Evolutionary conservation across 2,797 vertebrate species (phyloP), one percentile per base, ranked within the genome.

Genomic region (Falco peregrinus): DNA sequence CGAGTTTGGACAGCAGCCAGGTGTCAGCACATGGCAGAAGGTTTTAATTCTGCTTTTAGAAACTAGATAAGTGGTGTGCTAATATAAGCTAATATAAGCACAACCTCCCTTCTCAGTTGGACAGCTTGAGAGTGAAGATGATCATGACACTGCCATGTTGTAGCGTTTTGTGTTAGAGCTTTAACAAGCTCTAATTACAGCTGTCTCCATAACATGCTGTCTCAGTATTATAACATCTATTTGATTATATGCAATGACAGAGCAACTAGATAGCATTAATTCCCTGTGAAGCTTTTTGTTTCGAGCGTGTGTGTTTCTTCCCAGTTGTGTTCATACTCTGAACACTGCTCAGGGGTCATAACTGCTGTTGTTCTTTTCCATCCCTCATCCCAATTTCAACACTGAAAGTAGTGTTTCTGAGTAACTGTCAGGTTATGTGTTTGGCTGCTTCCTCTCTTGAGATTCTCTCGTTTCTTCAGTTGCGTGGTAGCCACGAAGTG

Each of bases 21-120:
- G 87, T 94, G 91, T 96, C 89, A 93, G 94, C 94, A 86, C 91
- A 67, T 92, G 96, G 96, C 95, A 96, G 91, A 85, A 96, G 95
- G 91, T 85, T 95, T 93, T 89, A 94, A 94, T 95, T 96, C 96
- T 96, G 93, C 91, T 94, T 96, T 94, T 89, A 92, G 93, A 88
- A 95, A 86, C 87, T 65, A 81, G 92, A 61, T 94, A 94, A 97
- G 94, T 94, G 92, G 53, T 85, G 76, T 91, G 64, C 92, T 96
- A 96, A 96, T 96, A 93, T 54, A 88, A 91, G 95, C 95, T 95
- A 94, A 92, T 93, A 77, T 79, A 95, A 93, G 90, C 77, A 91
- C 84, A 65, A 71, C 67, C 86, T 69, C 65, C 45, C 47, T 61
- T 75, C 87, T 87, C 87, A 84, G 89, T 47, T 54, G 93, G 95